These are phyloP conservation scores for Octomys mimax DNA, from an alignment of 2,797 vertebrate genomes.

Conservation along the genomic window DNA sequence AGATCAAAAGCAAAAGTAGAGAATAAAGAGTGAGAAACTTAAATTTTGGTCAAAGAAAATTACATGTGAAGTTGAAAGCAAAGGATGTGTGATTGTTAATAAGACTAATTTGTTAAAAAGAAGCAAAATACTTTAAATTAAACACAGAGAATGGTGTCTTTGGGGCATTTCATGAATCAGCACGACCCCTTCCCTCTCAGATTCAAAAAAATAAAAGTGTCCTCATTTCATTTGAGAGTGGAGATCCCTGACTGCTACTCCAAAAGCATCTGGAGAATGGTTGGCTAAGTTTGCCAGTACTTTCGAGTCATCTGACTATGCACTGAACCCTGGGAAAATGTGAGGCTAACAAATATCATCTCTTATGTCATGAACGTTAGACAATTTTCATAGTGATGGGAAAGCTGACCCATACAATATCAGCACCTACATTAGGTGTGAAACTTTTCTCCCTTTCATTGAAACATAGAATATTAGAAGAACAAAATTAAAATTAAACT, in stretches of 20 bases:
- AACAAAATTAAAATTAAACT: neutral
- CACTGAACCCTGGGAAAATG: neutral
- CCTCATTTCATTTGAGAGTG: neutral
- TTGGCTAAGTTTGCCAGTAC: neutral
- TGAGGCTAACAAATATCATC: neutral
- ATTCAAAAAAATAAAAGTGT: neutral
- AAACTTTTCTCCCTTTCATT: neutral
- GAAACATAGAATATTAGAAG: neutral
- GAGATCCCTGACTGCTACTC: neutral
- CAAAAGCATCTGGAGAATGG: neutral
- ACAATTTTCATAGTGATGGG: neutral
- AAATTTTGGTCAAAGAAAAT: neutral
- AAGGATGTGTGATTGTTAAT: neutral
- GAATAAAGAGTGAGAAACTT: neutral
- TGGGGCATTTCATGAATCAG: neutral
- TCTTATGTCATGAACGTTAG: neutral
- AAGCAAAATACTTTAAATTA: neutral
- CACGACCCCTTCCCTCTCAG: neutral
- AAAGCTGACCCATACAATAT: neutral
- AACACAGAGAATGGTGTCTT: neutral
- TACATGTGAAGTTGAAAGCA: neutral
- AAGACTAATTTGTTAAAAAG: neutral
- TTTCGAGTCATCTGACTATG: neutral
- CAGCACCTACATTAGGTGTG: neutral
- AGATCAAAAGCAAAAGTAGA: neutral